A percentile compares a stretch with the other conserved stretches of the same genome.
Evolutionary conservation across 1,140 invertebrate genomes (phyloP).

Genomic region (Charaxes varanes): DNA sequence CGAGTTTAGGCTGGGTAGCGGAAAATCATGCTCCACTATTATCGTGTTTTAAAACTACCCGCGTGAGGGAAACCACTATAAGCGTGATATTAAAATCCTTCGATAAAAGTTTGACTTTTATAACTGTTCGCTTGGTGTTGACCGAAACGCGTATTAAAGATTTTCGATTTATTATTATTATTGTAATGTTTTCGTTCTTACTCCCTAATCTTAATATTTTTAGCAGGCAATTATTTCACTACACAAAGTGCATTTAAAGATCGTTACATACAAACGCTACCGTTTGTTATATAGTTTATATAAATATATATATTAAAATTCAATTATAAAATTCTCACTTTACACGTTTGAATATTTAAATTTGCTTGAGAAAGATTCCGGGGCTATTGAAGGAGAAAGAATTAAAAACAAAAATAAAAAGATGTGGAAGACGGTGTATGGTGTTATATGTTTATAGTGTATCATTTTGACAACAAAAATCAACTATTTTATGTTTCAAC

Average conservation of each 20-base stretch:
- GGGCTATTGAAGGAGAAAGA: slow-evolving; percentile 16
- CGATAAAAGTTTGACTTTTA: slow-evolving; percentile 37
- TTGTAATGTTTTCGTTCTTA: slow-evolving; percentile 2
- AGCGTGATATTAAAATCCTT: slow-evolving; percentile 46
- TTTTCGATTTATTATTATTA: slow-evolving; percentile 36
- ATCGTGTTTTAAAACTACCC: slow-evolving; percentile 35
- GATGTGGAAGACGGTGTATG: slow-evolving; percentile 39
- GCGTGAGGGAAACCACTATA: slow-evolving; percentile 49
- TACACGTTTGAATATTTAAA: slow-evolving; percentile 52
- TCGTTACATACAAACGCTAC: slow-evolving; percentile 34
- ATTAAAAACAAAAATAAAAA: slow-evolving; percentile 27
- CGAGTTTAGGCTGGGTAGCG: slow-evolving; percentile 31
- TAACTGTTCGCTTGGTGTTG: slow-evolving; percentile 47
- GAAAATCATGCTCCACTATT: slow-evolving; percentile 45
- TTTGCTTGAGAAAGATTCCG: slow-evolving; percentile 51
- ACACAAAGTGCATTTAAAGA: slow-evolving; percentile 52
- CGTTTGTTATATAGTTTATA: slow-evolving; percentile 16
- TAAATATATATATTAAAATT: slow-evolving; percentile 19
- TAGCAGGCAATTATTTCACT: slow-evolving; percentile 57
- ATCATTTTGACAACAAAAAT: slow-evolving; percentile 6
- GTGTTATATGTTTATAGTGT: slow-evolving; percentile 29
- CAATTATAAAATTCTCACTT: slow-evolving; percentile 15
- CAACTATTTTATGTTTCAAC: slow-evolving; percentile 7
- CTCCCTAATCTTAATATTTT: slow-evolving; percentile 32
- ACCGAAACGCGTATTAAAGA: slow-evolving; percentile 43